Percentiles rank a stretch among this genome's conserved stretches.
These are phyloP conservation scores for Porites divaricata DNA, from an alignment of 92 coral and sea anemone species.

Conservation along the genomic window DNA sequence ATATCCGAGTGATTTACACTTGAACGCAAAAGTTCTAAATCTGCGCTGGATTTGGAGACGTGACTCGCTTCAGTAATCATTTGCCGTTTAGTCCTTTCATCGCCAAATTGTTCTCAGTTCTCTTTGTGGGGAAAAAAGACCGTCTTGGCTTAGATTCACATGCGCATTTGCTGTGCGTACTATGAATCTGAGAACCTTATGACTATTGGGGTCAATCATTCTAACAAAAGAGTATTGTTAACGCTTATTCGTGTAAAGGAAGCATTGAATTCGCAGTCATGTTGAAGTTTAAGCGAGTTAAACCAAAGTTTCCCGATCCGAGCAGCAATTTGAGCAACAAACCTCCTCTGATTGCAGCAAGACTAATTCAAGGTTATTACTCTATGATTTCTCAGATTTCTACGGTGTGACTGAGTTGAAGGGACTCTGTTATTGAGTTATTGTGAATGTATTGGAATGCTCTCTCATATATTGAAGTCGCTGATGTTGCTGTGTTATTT, in stretches of 20 bases:
- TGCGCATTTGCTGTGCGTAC: constrained; percentile 1
- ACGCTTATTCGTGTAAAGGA: neutral
- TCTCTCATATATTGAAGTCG: constrained; percentile 31
- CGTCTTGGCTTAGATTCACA: neutral
- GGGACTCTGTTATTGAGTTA: neutral
- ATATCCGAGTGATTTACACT: constrained; percentile 19
- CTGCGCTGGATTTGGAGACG: constrained; percentile 23
- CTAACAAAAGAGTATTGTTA: constrained; percentile 29
- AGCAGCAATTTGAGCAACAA: constrained; percentile 6
- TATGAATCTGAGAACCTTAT: constrained; percentile 9
- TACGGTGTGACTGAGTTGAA: neutral
- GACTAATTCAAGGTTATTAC: constrained; percentile 37
- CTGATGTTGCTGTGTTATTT: constrained; percentile 47
- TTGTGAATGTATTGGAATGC: constrained; percentile 1
- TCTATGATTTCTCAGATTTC: neutral
- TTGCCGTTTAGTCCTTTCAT: neutral
- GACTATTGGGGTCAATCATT: constrained; percentile 3
- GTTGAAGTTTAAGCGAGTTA: constrained; percentile 81
- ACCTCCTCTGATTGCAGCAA: constrained; percentile 14
- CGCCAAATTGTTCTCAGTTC: neutral
- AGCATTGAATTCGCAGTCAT: constrained; percentile 25
- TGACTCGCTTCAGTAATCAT: constrained; percentile 30
- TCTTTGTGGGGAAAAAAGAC: neutral
- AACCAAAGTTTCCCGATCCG: constrained; percentile 38
- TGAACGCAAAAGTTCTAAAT: constrained; percentile 24